phyloP scores from a whole-genome alignment of 2,113 vertebrate species.

The Pituophis catenifer region DNA sequence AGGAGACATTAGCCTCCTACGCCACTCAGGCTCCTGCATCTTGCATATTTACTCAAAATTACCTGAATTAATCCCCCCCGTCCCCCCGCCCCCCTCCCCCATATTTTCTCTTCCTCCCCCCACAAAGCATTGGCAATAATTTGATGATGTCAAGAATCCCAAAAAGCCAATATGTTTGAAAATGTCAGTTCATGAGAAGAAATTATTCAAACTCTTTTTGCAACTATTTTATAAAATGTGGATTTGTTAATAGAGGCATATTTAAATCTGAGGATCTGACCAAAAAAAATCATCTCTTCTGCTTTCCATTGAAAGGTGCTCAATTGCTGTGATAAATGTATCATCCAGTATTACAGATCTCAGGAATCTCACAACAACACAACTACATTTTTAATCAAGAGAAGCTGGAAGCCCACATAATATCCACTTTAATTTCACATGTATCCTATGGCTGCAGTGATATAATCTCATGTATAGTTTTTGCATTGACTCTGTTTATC shows the following conservation, averaged over 20 bases:
- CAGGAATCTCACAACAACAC: not conserved
- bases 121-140: not conserved
- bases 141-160: not conserved
- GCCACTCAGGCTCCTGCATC: too few relatives aligned
- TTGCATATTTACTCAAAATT: not conserved
- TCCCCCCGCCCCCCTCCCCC: too few relatives aligned
- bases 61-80: not conserved
- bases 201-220: not conserved
- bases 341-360: not conserved
- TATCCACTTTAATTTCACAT: not conserved
- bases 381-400: not conserved
- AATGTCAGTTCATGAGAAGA: not conserved
- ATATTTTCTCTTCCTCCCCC: not conserved
- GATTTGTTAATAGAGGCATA: not conserved
- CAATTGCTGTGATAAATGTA: not conserved
- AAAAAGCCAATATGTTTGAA: not conserved
- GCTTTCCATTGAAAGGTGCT: not conserved
- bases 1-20: too few relatives aligned
- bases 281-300: not conserved
- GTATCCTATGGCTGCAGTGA: not conserved
- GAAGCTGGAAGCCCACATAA: not conserved
- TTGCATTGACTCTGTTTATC: not conserved
- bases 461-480: not conserved
- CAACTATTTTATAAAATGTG: not conserved
- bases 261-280: not conserved